These are phyloP conservation scores for Coenonympha glycerion DNA, from an alignment of 2,888 invertebrate genomes.

Conservation along the genomic window DNA sequence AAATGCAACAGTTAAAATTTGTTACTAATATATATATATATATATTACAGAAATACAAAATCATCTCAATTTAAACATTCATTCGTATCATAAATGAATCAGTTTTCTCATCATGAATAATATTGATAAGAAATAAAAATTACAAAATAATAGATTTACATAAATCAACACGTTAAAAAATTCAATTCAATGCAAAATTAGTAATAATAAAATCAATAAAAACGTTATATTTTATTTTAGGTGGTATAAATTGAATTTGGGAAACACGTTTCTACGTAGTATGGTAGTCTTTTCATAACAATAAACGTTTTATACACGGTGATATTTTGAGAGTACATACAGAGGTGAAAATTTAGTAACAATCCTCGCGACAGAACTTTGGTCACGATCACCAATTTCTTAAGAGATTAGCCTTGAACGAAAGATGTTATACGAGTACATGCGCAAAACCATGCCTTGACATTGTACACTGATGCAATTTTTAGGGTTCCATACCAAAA, in stretches of 20 bases:
- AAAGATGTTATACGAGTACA: too few relatives aligned
- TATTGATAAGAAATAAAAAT: background rate
- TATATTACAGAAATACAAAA: conserved; percentile 15
- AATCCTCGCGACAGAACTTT: too few relatives aligned
- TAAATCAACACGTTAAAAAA: background rate
- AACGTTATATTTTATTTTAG: background rate
- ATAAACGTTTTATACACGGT: conserved; percentile 12
- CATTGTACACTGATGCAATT: too few relatives aligned
- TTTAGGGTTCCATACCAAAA: too few relatives aligned
- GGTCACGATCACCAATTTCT: too few relatives aligned
- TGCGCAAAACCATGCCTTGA: too few relatives aligned
- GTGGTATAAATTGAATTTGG: background rate
- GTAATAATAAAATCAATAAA: background rate
- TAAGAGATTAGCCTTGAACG: too few relatives aligned
- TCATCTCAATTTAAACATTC: conserved; percentile 1
- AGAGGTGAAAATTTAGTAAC: too few relatives aligned
- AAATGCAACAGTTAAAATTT: conserved; percentile 27
- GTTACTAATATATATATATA: too few relatives aligned
- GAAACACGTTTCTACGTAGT: background rate
- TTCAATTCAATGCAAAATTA: background rate
- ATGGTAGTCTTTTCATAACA: conserved; percentile 7
- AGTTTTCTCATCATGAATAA: background rate
- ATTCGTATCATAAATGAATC: background rate
- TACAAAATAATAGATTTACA: background rate
- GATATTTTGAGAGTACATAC: too few relatives aligned